A percentile compares a stretch with the other conserved stretches of the same genome.
Conservation (phyloP, 1,140 invertebrate species). For the Pseudomyrmex pallidus region DNA sequence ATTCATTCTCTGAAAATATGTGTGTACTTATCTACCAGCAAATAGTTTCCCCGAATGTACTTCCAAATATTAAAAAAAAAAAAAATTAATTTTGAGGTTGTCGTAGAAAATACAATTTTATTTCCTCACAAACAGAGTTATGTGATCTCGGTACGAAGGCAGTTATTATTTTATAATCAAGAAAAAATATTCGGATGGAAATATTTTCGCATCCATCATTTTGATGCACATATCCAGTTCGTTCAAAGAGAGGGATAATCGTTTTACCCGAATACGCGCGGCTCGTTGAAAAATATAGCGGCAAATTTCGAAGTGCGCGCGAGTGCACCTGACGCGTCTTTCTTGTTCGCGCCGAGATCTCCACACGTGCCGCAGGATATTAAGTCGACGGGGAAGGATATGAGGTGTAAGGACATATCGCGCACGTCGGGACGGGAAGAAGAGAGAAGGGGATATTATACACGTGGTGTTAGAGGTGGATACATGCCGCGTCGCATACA, state of each 20-base stretch:
- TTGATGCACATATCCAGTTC: background rate
- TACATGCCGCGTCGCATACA: constrained; percentile 70
- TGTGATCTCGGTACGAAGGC: no score
- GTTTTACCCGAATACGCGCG: constrained; percentile 15
- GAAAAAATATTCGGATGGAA: background rate
- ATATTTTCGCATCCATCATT: background rate
- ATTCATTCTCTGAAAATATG: background rate
- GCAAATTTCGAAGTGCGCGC: constrained; percentile 35
- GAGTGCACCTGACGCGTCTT: constrained; percentile 59
- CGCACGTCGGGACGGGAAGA: background rate
- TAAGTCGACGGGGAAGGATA: constrained; percentile 69
- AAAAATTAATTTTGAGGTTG: background rate
- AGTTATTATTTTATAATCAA: background rate
- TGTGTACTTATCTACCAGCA: no score
- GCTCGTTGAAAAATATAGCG: constrained; percentile 34
- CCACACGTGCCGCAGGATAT: constrained; percentile 70
- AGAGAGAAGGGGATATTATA: constrained; percentile 19
- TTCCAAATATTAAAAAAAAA: no score
- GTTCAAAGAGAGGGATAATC: constrained; percentile 47
- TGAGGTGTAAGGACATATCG: constrained; percentile 67
- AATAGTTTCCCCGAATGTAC: no score
- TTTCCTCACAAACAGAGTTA: no score
- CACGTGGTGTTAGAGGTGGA: constrained; percentile 13
- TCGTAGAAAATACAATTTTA: no score
- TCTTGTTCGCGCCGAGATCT: constrained; percentile 39